phyloP scores from a whole-genome alignment of 2,888 invertebrate genomes.

The Plutella xylostella region DNA sequence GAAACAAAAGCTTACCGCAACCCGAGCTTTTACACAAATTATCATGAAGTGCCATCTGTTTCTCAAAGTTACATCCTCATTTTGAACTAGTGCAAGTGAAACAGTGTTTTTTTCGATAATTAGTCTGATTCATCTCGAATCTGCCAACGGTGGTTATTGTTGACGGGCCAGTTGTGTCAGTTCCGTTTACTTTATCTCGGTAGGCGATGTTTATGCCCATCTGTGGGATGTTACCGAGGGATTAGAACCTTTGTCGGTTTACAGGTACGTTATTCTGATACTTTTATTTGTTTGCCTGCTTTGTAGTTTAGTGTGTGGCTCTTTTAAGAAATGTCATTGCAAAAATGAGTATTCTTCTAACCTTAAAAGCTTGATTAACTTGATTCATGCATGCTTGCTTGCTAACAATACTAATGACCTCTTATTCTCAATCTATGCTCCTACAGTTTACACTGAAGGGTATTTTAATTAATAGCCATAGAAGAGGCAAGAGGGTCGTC shows the following conservation, averaged over 20 bases:
- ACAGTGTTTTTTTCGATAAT: slow-evolving; percentile 26
- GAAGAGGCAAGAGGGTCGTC: slow-evolving; percentile 11
- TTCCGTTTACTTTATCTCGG: slow-evolving; percentile 44
- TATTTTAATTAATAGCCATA: slow-evolving; percentile 10
- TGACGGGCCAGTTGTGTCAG: slow-evolving; percentile 43
- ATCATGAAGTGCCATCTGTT: slow-evolving; percentile 40
- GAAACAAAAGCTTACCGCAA: slow-evolving; percentile 41
- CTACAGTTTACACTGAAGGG: no score
- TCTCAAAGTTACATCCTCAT: slow-evolving; percentile 24
- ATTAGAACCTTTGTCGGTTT: slow-evolving; percentile 39
- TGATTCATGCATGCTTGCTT: neutral
- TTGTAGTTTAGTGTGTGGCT: no score
- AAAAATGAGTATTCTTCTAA: no score
- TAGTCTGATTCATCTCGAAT: slow-evolving; percentile 19
- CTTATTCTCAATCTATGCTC: no score
- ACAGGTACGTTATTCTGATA: slow-evolving; percentile 35
- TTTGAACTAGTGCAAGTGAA: slow-evolving; percentile 29
- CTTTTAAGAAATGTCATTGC: no score
- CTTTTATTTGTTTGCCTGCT: no score
- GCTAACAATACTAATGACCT: neutral
- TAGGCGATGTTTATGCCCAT: slow-evolving; percentile 44
- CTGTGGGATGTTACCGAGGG: slow-evolving; percentile 42
- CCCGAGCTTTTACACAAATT: slow-evolving; percentile 53
- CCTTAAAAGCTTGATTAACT: no score
- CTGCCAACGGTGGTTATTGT: slow-evolving; percentile 29